Base-by-base conservation (phyloP, 2,888 invertebrate species). In the Globia sparganii region DNA sequence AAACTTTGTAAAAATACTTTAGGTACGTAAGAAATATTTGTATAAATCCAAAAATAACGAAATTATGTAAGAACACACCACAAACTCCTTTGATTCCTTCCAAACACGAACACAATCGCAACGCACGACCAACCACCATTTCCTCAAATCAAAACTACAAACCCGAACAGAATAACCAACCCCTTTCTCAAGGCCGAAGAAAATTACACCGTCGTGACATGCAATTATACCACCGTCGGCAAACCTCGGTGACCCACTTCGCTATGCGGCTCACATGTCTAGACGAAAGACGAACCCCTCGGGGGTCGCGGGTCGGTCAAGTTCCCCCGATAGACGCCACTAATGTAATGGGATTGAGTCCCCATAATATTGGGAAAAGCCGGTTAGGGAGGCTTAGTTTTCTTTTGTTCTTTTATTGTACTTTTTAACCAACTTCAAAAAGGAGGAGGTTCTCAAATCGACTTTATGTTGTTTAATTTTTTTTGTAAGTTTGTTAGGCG, bases 221-320 rank as follows among this genome's bases (percentile, higher is more conserved):
- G 67, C 64, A 62, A 84, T 84, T 79, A 74, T 68, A 37, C 31
- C 46, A 34, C 6, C 37, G 66, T 37, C 71, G 71, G 53, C 31
- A 68, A 56, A 28, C 31, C 34, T 58, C 46, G 25, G 84, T 80
- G 84, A 84, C 82, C 81, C 71, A 82, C 75, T 84, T 84, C 59
- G 40, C 64, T 46, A 77, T 49, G 56, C 59, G 64, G 59, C 81
- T 68, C 81, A 80, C 71, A 80, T 56, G 82, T 82, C 82, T 80
- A 80, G 84, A 84, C 75, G 75, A 40, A 70, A 76, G 76, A 76
- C 75, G 64, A 58, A 40, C 64, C 75, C 76, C 84, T 34, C 25
- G n/a, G 80, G 80, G 67, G 58, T 68, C 11, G 40, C 70, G 80
- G 72, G 59, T 53, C 67, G 84, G 82, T 82, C 82, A 82, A 82